Base-by-base conservation (phyloP, 2,888 invertebrate species). In the Ornithoptera priamus region DNA sequence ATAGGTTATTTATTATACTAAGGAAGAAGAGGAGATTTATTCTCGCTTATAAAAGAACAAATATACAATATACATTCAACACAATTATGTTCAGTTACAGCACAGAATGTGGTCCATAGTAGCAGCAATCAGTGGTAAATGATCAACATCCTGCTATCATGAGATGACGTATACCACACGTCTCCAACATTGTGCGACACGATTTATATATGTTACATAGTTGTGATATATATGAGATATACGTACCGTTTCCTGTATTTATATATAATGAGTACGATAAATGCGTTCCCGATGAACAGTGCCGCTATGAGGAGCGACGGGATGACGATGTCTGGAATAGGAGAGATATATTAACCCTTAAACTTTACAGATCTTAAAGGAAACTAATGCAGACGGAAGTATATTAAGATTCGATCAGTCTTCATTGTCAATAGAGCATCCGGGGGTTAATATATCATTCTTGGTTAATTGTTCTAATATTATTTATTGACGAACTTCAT, bases 231-330 rank as follows among this genome's bases (percentile, higher is more conserved):
- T 7, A 30, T 30, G 5, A 30, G 30, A 30, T 30, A n/a, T 36
- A 79, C 88, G 88, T 81, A 95, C 95, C 95, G 94, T 90, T 95
- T 95, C 79, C 94, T 94, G 79, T 95, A 95, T 84, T 94, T 95
- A 88, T 95, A 95, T 81, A 96, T 96, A 80, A 96, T 93, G 81
- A 95, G 94, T 66, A 96, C 93, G 81, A 96, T 94, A 82, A 95
- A 93, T 68, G 95, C 95, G 82, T 96, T 96, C 73, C 96, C 94
- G 74, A 95, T 93, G 85, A 96, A 95, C 66, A 96, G 92, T 75
- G 94, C 93, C 76, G 95, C 94, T 86, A 96, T 96, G 76, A 96
- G 92, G 71, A 95, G 87, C 77, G 94, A 94, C 81, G 96, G 96
- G 78, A 96, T 94, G 80, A 96, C 93, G 77, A 96, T 93, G 85